Conservation (phyloP, 2,113 vertebrate genomes). For the Ciconia boyciana region DNA sequence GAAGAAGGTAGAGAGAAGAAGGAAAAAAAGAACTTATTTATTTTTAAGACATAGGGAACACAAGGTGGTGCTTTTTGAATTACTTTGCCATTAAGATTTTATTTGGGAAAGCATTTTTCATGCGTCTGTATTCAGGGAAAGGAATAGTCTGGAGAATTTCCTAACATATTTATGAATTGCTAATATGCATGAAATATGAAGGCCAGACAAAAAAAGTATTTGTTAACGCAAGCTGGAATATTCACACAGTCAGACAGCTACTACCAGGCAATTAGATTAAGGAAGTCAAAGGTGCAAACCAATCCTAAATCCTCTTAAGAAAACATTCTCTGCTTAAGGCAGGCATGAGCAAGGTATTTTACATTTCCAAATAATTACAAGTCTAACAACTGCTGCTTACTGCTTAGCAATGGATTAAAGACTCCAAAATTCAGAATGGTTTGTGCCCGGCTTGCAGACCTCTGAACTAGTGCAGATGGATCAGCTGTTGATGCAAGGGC, state of each 20-base stretch:
- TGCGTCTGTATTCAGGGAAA: background rate
- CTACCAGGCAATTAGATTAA: background rate
- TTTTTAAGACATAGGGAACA: background rate
- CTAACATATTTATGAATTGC: background rate
- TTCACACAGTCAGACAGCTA: background rate
- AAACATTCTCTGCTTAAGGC: background rate
- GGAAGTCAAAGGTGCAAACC: background rate
- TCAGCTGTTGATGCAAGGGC: background rate
- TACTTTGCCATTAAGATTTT: background rate
- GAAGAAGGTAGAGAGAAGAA: background rate
- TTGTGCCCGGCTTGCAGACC: background rate
- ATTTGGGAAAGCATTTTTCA: background rate
- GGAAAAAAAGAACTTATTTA: background rate
- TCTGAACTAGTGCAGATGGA: background rate
- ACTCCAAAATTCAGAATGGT: background rate
- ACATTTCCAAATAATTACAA: background rate
- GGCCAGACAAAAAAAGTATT: background rate
- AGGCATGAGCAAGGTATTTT: background rate
- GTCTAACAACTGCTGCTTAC: background rate
- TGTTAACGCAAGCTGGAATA: conserved; percentile 7
- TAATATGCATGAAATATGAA: conserved; percentile 1
- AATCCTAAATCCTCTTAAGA: background rate
- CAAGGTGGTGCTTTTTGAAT: background rate
- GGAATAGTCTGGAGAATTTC: background rate
- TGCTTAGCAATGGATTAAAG: background rate